Percentiles rank a stretch among this genome's conserved stretches.
phyloP scores from a whole-genome alignment of 2,797 vertebrate species.

The Helarctos malayanus region DNA sequence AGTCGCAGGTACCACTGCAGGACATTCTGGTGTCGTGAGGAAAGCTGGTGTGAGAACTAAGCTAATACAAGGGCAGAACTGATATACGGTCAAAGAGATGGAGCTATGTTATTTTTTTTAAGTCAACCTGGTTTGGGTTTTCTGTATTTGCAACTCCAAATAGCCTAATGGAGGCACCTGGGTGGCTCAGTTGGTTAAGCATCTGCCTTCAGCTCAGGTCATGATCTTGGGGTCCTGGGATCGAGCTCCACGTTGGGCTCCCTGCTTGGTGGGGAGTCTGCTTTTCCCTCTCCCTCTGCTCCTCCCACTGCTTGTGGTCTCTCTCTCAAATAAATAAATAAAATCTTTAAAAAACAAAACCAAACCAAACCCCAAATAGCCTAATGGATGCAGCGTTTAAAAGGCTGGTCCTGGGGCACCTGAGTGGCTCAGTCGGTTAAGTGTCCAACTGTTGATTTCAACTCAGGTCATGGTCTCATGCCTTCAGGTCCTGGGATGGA shows the following conservation, averaged over 20 bases:
- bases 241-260: background rate
- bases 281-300: background rate
- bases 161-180: background rate
- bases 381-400: background rate
- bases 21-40: background rate
- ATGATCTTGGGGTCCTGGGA: background rate
- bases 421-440: background rate
- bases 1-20: background rate
- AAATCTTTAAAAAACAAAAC: background rate
- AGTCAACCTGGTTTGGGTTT: background rate
- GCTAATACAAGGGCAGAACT: background rate
- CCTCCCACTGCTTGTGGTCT: background rate
- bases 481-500: background rate
- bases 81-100: background rate
- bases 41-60: background rate
- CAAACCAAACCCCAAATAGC: background rate
- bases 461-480: background rate
- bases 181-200: background rate
- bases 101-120: background rate
- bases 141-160: background rate
- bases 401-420: background rate
- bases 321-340: background rate
- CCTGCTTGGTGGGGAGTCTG: background rate
- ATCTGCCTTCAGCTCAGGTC: background rate
- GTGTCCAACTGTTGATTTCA: background rate